A percentile compares a stretch with the other conserved stretches of the same genome.
Conservation (phyloP, 1,140 invertebrate species). For the Gonatopus flavifemur region DNA sequence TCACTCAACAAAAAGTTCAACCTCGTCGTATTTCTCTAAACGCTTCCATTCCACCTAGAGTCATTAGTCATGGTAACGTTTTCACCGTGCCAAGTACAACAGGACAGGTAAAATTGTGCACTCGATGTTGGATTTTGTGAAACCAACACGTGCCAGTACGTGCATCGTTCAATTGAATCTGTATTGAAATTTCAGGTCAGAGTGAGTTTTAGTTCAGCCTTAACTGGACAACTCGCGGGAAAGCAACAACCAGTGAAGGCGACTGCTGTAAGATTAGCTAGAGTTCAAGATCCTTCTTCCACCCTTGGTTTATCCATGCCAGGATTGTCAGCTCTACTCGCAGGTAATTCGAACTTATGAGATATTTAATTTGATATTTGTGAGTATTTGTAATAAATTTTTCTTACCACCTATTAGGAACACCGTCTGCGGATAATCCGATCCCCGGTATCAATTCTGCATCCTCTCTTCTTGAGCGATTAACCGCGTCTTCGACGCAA, state of each 20-base stretch:
- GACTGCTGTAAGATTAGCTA: slow-evolving; percentile 50
- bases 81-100: slow-evolving; percentile 54
- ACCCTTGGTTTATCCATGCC: slow-evolving; percentile 59
- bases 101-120: slow-evolving; percentile 42
- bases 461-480: slow-evolving; percentile 61
- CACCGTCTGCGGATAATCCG: slow-evolving; percentile 64
- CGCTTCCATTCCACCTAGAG: slow-evolving; percentile 47
- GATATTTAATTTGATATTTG: not conserved
- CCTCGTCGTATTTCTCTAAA: slow-evolving; percentile 51
- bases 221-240: slow-evolving; percentile 46
- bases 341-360: slow-evolving; percentile 39
- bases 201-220: slow-evolving; percentile 50
- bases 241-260: slow-evolving; percentile 55
- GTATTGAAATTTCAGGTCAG: slow-evolving; percentile 40
- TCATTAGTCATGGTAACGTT: slow-evolving; percentile 53
- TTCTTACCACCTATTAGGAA: slow-evolving; percentile 41
- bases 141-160: not conserved
- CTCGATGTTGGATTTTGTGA: not conserved
- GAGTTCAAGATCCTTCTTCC: slow-evolving; percentile 51
- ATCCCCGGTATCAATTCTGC: slow-evolving; percentile 60
- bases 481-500: slow-evolving; percentile 59
- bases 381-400: not conserved
- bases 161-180: not conserved
- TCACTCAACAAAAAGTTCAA: slow-evolving; percentile 49
- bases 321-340: slow-evolving; percentile 58